These are phyloP conservation scores for Tympanoctomys barrerae DNA, from an alignment of 2,797 vertebrate species.

Conservation along the genomic window DNA sequence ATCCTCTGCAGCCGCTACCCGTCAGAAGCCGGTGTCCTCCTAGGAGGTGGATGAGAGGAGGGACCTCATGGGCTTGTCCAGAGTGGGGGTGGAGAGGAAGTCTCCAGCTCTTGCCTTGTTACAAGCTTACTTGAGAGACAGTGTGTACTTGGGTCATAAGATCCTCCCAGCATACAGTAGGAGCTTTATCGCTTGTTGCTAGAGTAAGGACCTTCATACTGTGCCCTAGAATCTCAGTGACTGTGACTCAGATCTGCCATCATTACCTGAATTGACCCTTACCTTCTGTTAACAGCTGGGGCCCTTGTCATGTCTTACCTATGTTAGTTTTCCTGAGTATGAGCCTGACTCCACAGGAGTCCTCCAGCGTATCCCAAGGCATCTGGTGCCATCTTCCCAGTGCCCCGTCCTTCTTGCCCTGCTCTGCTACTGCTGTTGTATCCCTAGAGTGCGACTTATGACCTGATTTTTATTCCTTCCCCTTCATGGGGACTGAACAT, in stretches of 20 bases:
- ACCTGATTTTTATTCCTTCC: not conserved
- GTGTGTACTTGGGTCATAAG: not conserved
- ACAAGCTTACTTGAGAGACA: not conserved
- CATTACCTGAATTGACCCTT: not conserved
- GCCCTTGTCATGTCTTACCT: conserved; percentile 50
- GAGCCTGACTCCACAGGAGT: not conserved
- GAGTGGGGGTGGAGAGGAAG: not conserved
- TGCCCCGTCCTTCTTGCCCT: not conserved
- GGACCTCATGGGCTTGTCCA: not conserved
- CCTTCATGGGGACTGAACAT: not conserved
- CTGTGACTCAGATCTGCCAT: not conserved
- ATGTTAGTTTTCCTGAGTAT: not conserved
- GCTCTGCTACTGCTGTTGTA: not conserved
- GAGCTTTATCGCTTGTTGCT: not conserved
- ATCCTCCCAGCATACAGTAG: not conserved
- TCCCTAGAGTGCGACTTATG: not conserved
- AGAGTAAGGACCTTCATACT: not conserved
- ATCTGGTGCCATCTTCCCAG: not conserved
- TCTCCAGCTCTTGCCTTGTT: not conserved
- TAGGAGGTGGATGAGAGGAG: not conserved
- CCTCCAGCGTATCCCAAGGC: not conserved
- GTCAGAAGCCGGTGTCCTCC: conserved; percentile 61
- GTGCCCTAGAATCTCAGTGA: not conserved
- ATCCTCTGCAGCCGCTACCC: conserved; percentile 50
- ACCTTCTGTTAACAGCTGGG: not conserved